Percentiles rank a stretch among this genome's conserved stretches.
phyloP scores from a whole-genome alignment of 2,113 vertebrate genomes.

The Falco punctatus region DNA sequence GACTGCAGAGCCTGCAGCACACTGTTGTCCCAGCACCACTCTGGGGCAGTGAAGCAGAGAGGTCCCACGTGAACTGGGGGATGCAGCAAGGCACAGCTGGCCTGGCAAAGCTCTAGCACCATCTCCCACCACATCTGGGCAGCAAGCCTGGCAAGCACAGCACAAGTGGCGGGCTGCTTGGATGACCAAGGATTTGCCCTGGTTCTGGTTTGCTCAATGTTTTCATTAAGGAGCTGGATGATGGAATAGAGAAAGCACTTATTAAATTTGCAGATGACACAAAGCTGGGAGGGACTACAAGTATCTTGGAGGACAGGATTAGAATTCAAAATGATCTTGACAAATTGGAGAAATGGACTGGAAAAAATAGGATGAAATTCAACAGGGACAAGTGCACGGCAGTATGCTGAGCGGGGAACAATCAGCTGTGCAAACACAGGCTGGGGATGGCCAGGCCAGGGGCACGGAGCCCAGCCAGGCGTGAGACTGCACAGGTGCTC shows the following conservation, averaged over 20 bases:
- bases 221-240: conserved; percentile 56
- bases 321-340: conserved; percentile 68
- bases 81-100: background rate
- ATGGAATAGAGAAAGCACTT: conserved; percentile 56
- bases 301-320: conserved; percentile 62
- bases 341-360: conserved; percentile 71
- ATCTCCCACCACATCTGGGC: background rate
- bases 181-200: background rate
- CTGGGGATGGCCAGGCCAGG: background rate
- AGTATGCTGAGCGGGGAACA: background rate
- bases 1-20: background rate
- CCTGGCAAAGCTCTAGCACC: background rate
- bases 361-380: conserved; percentile 69
- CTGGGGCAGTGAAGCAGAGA: background rate
- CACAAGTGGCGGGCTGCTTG: accelerated
- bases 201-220: conserved; percentile 28
- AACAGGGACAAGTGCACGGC: conserved; percentile 45
- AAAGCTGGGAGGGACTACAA: conserved; percentile 65
- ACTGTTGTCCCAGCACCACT: accelerated
- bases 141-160: background rate
- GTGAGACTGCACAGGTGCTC: background rate
- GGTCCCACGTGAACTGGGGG: background rate
- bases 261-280: conserved; percentile 72
- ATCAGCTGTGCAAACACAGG: conserved; percentile 48
- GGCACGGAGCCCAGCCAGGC: background rate